Base-by-base conservation (phyloP, 2,888 invertebrate genomes). In the Anaspis maculata region DNA sequence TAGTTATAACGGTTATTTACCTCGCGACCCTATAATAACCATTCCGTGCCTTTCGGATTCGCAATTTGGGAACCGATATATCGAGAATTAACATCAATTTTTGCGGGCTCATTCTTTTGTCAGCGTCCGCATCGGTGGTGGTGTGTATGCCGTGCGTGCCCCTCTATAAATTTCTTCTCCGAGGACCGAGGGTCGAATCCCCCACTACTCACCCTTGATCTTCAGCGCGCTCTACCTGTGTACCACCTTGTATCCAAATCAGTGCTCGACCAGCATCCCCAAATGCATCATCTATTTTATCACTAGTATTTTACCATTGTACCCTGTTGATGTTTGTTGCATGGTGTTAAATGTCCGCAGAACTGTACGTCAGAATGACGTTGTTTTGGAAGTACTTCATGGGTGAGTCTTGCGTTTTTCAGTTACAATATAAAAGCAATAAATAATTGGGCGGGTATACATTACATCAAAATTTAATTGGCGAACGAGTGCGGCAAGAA, bases 51-150 rank as follows among this genome's bases (percentile, higher is more conserved):
- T 28, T 32, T 24, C 25, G 15, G 15, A 27, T 33, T 33, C 33
- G 26, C 21, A 37, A 37, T 37, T 37, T 33, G 30, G 34, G 47
- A 48, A 34, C 42, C 45, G 35, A 51, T 46, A n/a, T n/a, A 48
- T 50, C 47, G 45, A 42, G 46, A 50, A 61, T 58, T 59, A 57
- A 49, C 54, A 57, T 57, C 53, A 54, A 48, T 55, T 56, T 50
- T 51, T 49, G 52, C 49, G 34, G 49, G 39, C 42, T 45, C 29
- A 48, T 45, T 49, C 50, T 48, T 48, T 54, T 52, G 56, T 37
- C 29, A 37, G 37, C 13, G 25, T 15, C 25, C 15, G 13, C n/a
- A n/a, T n/a, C n/a, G n/a, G n/a, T n/a, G n/a, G n/a, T n/a, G n/a
- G n/a, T n/a, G n/a, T n/a, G n/a, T n/a, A n/a, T n/a, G n/a, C n/a